Evolutionary conservation across 1,140 invertebrate genomes (phyloP).

Genomic region (Chironomus tepperi): DNA sequence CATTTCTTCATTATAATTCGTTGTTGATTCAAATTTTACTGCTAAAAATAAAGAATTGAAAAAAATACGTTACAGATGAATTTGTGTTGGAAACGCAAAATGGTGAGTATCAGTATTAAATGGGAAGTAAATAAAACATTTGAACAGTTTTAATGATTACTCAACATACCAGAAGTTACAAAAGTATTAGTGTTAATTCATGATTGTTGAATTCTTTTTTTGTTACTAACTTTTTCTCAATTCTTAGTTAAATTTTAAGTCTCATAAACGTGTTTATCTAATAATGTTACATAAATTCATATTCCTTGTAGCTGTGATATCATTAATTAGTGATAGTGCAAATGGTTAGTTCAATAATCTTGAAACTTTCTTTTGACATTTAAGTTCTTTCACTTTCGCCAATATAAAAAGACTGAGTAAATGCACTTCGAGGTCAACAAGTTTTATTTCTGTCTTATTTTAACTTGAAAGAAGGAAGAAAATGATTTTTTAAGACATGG

Average conservation of each 20-base stretch:
- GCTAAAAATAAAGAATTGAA: not conserved
- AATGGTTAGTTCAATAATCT: not conserved
- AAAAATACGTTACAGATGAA: no score
- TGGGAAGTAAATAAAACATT: no score
- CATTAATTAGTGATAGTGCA: conserved; percentile 8
- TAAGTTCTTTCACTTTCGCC: conserved; percentile 12
- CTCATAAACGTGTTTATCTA: not conserved
- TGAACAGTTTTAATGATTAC: no score
- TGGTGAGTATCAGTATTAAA: no score
- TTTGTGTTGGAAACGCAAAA: no score
- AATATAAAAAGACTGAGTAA: not conserved
- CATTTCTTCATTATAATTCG: not conserved
- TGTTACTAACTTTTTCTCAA: not conserved
- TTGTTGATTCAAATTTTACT: not conserved
- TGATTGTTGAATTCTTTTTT: not conserved
- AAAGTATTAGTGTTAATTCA: conserved; percentile 1
- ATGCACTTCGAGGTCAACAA: not conserved
- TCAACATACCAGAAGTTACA: no score
- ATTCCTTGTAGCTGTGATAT: not conserved
- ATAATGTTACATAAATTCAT: not conserved
- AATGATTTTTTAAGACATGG: not conserved
- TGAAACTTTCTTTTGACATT: not conserved
- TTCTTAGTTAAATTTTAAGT: not conserved
- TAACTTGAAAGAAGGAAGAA: not conserved
- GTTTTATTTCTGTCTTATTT: not conserved